phyloP scores from a whole-genome alignment of 1,140 invertebrate species.

The Drosophila sp. region DNA sequence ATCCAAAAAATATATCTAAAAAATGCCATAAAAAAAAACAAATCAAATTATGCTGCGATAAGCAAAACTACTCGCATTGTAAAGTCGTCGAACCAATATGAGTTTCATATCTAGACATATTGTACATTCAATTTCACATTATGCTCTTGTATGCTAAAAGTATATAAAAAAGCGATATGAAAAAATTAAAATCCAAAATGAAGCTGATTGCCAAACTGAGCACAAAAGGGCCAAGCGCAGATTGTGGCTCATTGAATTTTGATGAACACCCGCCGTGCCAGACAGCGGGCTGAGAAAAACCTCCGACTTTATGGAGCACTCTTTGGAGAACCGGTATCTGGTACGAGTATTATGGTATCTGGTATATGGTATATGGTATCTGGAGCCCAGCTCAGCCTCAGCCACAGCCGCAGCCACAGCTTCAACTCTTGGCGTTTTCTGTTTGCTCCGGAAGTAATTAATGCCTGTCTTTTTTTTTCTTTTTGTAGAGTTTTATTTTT shows the following conservation, averaged over 20 bases:
- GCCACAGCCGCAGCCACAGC: not conserved
- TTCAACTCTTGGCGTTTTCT: constrained; percentile 39
- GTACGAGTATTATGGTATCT: not conserved
- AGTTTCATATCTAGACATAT: constrained; percentile 10
- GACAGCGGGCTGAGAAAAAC: constrained; percentile 47
- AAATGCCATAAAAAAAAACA: not conserved
- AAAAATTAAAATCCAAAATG: constrained; percentile 43
- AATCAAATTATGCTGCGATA: constrained; percentile 15
- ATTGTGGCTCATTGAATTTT: constrained; percentile 72
- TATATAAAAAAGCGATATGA: constrained; percentile 30
- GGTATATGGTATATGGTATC: not conserved
- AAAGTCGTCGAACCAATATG: constrained; percentile 44
- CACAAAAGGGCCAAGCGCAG: constrained; percentile 7
- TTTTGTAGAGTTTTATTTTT: no score
- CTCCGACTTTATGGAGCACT: constrained; percentile 33
- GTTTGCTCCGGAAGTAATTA: constrained; percentile 78
- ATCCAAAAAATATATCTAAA: constrained; percentile 10
- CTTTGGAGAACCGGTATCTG: constrained; percentile 35
- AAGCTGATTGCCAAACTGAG: constrained; percentile 49
- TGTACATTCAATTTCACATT: constrained; percentile 30
- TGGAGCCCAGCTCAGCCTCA: not conserved
- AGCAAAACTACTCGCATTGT: constrained; percentile 20
- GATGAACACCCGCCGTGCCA: constrained; percentile 70
- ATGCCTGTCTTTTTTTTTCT: constrained; percentile 57
- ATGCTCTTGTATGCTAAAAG: no score